phyloP scores from a whole-genome alignment of 2,113 vertebrate genomes.

The Cervus canadensis region DNA sequence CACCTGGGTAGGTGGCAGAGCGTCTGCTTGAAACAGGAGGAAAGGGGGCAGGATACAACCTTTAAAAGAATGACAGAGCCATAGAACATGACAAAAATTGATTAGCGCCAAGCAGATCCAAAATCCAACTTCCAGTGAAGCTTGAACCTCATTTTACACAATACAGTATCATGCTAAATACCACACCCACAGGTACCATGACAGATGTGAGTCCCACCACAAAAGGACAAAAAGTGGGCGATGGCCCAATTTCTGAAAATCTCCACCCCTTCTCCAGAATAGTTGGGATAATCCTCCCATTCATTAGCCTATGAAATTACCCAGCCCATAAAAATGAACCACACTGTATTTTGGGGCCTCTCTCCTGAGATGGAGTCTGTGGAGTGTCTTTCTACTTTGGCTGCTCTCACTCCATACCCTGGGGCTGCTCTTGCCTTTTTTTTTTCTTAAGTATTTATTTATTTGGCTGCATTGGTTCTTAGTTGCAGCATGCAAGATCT shows the following conservation, averaged over 20 bases:
- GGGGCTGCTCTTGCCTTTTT: background rate
- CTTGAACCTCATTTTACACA: background rate
- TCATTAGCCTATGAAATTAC: background rate
- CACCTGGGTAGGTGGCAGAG: background rate
- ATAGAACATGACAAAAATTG: background rate
- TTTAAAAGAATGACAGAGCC: background rate
- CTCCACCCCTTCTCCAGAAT: background rate
- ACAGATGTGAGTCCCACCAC: background rate
- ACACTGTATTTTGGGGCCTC: background rate
- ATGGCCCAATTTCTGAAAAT: background rate
- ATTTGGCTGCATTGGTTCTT: too few species aligned
- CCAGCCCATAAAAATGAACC: background rate
- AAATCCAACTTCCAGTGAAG: background rate
- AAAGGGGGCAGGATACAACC: background rate
- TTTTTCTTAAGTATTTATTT: background rate
- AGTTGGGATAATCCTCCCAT: background rate
- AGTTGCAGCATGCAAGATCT: too few species aligned
- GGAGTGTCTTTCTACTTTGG: background rate
- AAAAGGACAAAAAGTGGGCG: background rate
- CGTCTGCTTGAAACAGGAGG: background rate
- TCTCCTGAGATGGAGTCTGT: background rate
- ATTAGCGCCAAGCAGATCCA: background rate
- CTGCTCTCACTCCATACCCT: background rate
- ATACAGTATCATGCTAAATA: background rate
- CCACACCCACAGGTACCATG: background rate